Base-by-base conservation (phyloP, 2,113 vertebrate species). In the Daubentonia madagascariensis region DNA sequence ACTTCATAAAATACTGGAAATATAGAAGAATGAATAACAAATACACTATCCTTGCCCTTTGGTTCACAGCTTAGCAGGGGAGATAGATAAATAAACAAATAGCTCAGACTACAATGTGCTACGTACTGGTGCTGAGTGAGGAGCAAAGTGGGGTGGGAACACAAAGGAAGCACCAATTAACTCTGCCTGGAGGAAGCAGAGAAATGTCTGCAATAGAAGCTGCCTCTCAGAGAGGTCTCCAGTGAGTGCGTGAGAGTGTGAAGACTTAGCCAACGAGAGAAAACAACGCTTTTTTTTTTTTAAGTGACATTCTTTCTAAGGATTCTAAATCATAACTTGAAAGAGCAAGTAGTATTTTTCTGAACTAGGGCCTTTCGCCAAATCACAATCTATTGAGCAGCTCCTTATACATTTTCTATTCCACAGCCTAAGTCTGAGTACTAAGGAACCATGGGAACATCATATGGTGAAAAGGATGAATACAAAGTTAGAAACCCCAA, bases 1-100 rank as follows among this genome's bases (percentile, higher is more conserved):
- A 52, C 32, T 97, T 85, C 22, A 25, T 92, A 43, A 96, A 96
- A 94, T 92, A 22, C 65, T 85, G n/a, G 91, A 85, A 79, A 90
- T 93, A 54, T 18, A 90, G 37, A 94, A 92, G 37, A 35, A 65
- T 59, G 35, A 73, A 70, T 80, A 94, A 87, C 75, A 92, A 91
- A 85, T 35, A 89, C 13, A 68, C 3, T n/a, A 43, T 48, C n/a
- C 43, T 45, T 23, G n/a, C 11, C 43, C 65, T 73, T 25, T 85
- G 84, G 57, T 87, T 95, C 94, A 76, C 68, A 95, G 80, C 48
- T 96, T 78, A 61, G 88, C 14, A 80, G 37, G 37, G 17, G 23
- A 89, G 43, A 97, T 2, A 70, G 40, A 67, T 43, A 68, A 5
- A 84, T 30, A 96, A 96, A 88, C 65, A 94, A 94, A 81, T 11